These are phyloP conservation scores for Troides oblongomaculatus DNA, from an alignment of 2,888 invertebrate genomes.

Conservation along the genomic window DNA sequence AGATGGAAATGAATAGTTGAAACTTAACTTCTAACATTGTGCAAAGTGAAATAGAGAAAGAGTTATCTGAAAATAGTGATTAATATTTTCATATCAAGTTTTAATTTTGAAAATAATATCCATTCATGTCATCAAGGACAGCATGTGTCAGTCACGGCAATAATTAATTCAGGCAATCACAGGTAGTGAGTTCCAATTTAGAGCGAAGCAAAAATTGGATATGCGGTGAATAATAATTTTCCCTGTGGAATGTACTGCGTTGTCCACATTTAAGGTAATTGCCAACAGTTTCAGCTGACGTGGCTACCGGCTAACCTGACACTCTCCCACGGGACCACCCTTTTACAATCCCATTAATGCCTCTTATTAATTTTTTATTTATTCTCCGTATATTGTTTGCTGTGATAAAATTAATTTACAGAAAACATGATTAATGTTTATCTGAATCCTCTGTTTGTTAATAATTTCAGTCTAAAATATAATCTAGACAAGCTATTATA, in stretches of 20 bases:
- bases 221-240: constrained; percentile 76
- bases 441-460: constrained; percentile 20
- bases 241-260: constrained; percentile 69
- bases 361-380: constrained; percentile 70
- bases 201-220: constrained; percentile 68
- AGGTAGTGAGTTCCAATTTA: constrained; percentile 58
- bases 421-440: constrained; percentile 27
- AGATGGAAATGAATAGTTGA: too few relatives aligned
- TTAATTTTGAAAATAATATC: constrained; percentile 7
- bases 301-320: constrained; percentile 71
- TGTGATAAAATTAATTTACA: constrained; percentile 26
- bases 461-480: constrained; percentile 9
- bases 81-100: not conserved
- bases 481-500: not conserved
- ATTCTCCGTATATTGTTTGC: constrained; percentile 30
- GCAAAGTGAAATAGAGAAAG: too few relatives aligned
- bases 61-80: not conserved
- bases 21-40: too few relatives aligned
- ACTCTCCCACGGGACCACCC: constrained; percentile 67
- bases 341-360: constrained; percentile 75
- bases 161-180: constrained; percentile 32
- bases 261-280: constrained; percentile 80
- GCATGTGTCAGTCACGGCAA: constrained; percentile 14
- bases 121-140: constrained; percentile 14
- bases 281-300: constrained; percentile 75